These are phyloP conservation scores for Acrossocheilus wenchowensis DNA, from an alignment of 2,797 vertebrate species.

Conservation along the genomic window DNA sequence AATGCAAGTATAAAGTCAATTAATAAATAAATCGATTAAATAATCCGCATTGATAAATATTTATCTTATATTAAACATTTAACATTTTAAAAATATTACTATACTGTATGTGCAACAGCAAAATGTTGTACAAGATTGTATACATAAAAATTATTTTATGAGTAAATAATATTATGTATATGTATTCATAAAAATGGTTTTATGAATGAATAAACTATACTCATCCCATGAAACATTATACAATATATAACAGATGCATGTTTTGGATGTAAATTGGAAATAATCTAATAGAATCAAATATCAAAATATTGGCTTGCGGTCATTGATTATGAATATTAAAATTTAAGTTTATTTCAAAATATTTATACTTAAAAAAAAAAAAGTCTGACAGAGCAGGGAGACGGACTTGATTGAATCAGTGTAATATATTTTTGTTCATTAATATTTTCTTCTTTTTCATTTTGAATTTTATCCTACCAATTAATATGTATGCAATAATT, in stretches of 20 bases:
- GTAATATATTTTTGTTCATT: too few relatives aligned
- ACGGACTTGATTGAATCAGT: too few relatives aligned
- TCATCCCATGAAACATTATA: background rate
- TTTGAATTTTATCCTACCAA: too few relatives aligned
- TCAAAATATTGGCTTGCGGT: background rate
- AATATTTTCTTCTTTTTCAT: too few relatives aligned
- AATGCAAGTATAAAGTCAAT: background rate
- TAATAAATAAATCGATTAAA: background rate
- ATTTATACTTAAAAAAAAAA: background rate
- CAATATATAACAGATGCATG: background rate
- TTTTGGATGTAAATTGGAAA: background rate
- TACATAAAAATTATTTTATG: background rate
- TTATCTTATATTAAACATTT: background rate
- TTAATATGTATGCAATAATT: too few relatives aligned
- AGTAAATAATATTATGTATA: too few relatives aligned
- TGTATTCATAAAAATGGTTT: too few relatives aligned
- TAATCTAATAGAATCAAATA: too few relatives aligned
- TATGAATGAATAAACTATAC: background rate
- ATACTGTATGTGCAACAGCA: too few relatives aligned
- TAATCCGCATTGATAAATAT: background rate
- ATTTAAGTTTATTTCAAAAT: background rate
- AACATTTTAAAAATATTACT: too few relatives aligned
- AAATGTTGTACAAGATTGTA: background rate
- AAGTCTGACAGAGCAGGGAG: background rate
- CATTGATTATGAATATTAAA: background rate